Conservation (phyloP, 2,797 vertebrate genomes). For the Delichon dasypus region DNA sequence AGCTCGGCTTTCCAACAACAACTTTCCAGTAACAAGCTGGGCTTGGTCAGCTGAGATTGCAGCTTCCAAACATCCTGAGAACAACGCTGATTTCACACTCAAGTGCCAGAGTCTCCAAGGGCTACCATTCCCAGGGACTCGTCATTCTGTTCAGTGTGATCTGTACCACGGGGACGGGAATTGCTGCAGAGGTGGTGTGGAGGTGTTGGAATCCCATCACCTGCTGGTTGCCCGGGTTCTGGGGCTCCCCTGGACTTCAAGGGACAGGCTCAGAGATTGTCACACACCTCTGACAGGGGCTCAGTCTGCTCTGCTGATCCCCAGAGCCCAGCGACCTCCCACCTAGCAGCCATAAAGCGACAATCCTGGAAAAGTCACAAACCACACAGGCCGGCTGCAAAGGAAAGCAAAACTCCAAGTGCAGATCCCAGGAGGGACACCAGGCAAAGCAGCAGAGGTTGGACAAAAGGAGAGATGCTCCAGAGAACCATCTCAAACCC, state of each 20-base stretch:
- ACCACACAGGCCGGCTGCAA: neutral
- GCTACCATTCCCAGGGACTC: neutral
- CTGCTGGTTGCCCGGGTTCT: neutral
- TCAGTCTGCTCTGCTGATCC: neutral
- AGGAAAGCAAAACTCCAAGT: neutral
- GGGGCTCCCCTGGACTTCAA: neutral
- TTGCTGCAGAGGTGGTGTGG: neutral
- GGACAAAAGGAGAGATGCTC: neutral
- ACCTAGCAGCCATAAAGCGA: neutral
- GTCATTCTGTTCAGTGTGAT: neutral
- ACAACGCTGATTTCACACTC: neutral
- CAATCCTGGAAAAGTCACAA: neutral
- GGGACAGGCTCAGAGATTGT: neutral
- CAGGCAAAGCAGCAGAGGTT: neutral
- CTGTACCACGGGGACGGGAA: neutral
- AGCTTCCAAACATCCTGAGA: neutral
- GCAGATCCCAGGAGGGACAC: neutral
- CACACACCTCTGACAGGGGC: neutral
- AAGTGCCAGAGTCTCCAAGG: neutral
- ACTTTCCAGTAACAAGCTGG: conserved; percentile 4
- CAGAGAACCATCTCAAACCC: neutral
- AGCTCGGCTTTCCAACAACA: neutral
- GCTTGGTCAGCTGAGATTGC: neutral
- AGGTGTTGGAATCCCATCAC: neutral
- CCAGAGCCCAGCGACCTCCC: neutral